phyloP scores from a whole-genome alignment of 2,113 vertebrate species.

The Gavia stellata region DNA sequence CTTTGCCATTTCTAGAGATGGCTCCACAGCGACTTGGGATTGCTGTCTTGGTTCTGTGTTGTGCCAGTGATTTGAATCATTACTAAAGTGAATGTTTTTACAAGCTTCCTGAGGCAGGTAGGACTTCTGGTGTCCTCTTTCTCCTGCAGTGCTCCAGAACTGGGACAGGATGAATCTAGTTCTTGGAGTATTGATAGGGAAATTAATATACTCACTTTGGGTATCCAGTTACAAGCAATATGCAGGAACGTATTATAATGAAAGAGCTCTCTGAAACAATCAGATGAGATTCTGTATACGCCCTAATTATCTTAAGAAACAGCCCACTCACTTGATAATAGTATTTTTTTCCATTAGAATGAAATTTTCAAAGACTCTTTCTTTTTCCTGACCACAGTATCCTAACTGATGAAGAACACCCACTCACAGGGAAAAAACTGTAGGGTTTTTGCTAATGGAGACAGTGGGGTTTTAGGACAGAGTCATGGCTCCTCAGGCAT shows the following conservation, averaged over 20 bases:
- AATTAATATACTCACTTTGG: background rate
- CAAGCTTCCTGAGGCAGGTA: background rate
- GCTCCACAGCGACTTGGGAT: background rate
- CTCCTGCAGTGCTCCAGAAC: background rate
- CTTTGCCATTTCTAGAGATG: background rate
- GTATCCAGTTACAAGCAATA: background rate
- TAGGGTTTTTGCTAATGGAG: background rate
- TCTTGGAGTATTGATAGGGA: background rate
- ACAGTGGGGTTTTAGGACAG: background rate
- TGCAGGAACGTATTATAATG: background rate
- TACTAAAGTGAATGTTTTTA: background rate
- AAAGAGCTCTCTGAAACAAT: background rate
- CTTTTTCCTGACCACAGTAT: background rate
- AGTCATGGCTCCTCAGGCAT: background rate
- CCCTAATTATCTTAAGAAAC: background rate
- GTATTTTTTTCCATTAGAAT: background rate
- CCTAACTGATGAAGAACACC: background rate
- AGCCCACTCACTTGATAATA: background rate
- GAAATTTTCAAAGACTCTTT: background rate
- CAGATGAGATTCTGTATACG: background rate
- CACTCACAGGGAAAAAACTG: background rate
- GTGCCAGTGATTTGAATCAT: background rate
- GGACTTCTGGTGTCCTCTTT: background rate
- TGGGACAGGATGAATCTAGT: background rate
- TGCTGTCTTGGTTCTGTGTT: rapidly evolving